Percentiles rank a stretch among this genome's conserved stretches.
phyloP scores from a whole-genome alignment of 2,888 invertebrate species.

The Hydraecia micacea region DNA sequence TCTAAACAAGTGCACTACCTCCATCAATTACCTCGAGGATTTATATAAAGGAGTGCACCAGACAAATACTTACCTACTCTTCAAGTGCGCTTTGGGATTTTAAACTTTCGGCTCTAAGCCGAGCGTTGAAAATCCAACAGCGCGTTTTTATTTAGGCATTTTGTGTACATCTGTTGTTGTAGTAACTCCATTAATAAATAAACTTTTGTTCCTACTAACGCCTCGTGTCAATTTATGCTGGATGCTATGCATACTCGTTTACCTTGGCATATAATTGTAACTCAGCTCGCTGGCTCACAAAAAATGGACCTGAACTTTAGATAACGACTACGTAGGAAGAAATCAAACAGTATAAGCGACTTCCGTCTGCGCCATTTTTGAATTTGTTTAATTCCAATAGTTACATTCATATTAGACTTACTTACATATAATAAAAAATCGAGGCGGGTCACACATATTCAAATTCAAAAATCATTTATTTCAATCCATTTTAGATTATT shows the following conservation, averaged over 20 bases:
- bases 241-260: conserved; percentile 19
- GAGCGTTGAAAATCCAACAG: neutral
- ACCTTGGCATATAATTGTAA: conserved; percentile 39
- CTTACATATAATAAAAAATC: too few relatives aligned
- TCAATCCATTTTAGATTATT: too few relatives aligned
- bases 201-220: neutral
- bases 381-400: too few relatives aligned
- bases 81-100: neutral
- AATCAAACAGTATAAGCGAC: conserved; percentile 1
- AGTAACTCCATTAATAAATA: neutral
- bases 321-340: neutral
- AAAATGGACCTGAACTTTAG: conserved; percentile 21
- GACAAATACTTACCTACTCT: neutral
- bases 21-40: neutral
- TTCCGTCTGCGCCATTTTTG: conserved; percentile 22
- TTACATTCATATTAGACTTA: too few relatives aligned
- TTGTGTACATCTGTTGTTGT: neutral
- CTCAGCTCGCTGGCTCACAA: conserved; percentile 19
- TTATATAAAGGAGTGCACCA: neutral
- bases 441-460: too few relatives aligned
- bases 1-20: neutral
- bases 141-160: neutral
- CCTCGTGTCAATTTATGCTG: too few relatives aligned
- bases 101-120: neutral
- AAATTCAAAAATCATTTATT: too few relatives aligned